Evolutionary conservation across 1,140 invertebrate genomes (phyloP).

Genomic region (Sycophaga agraensis): DNA sequence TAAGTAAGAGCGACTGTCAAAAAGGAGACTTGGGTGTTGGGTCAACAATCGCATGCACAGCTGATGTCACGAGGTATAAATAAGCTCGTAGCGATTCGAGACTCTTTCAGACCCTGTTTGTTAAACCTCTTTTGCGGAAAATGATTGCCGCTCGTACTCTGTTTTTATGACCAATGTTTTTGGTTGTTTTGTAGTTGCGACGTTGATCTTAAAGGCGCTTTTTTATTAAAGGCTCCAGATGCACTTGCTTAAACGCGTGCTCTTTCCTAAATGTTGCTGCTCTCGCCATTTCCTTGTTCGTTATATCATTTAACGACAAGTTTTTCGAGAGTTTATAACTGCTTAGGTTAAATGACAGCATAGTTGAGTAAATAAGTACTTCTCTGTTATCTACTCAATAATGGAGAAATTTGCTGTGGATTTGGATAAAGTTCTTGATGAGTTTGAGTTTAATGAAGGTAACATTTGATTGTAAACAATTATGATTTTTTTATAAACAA

Average conservation of each 20-base stretch:
- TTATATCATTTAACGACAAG: slow-evolving; percentile 15
- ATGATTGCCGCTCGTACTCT: neutral
- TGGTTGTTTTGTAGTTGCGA: slow-evolving; percentile 6
- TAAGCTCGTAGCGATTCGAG: slow-evolving; percentile 3
- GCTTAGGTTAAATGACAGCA: slow-evolving; percentile 10
- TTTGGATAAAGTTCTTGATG: slow-evolving; percentile 84
- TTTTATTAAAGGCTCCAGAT: slow-evolving; percentile 12
- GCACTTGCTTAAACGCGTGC: slow-evolving; percentile 2
- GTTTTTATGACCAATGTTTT: too few relatives aligned
- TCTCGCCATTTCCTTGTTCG: slow-evolving; percentile 11
- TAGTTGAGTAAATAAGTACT: neutral
- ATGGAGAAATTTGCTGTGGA: slow-evolving; percentile 79
- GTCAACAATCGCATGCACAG: slow-evolving; percentile 17
- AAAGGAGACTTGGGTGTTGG: neutral
- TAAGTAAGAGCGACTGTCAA: slow-evolving; percentile 1
- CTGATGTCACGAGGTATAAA: slow-evolving; percentile 33
- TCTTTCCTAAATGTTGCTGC: slow-evolving; percentile 11
- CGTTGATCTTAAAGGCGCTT: neutral
- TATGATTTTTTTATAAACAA: neutral
- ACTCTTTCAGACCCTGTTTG: too few relatives aligned
- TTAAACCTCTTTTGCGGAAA: neutral
- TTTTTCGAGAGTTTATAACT: neutral
- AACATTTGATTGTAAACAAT: neutral
- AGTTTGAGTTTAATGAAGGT: slow-evolving; percentile 80
- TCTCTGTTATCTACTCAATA: slow-evolving; percentile 12